Evolutionary conservation across 2,797 vertebrate species (phyloP).

Genomic region (Novumbra hubbsi): DNA sequence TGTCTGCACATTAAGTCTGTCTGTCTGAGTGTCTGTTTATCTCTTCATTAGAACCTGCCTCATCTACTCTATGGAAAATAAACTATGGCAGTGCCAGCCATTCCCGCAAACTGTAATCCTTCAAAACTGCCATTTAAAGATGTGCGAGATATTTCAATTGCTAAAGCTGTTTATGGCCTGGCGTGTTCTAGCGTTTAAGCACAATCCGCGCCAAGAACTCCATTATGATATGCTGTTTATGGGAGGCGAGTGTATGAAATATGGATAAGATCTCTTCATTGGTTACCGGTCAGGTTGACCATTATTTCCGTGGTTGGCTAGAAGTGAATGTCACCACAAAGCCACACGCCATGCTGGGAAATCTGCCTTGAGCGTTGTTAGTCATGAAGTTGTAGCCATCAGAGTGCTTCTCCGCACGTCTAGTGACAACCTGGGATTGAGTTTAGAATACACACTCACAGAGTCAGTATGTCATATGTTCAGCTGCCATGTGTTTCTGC

Average conservation of each 20-base stretch:
- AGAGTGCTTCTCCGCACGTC: conserved; percentile 4
- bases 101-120: not conserved
- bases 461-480: conserved; percentile 45
- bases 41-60: not conserved
- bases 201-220: not conserved
- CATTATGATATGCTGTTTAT: not conserved
- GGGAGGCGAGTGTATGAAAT: not conserved
- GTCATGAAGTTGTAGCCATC: not conserved
- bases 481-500: not conserved
- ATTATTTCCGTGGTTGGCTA: not conserved
- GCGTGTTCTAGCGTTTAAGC: not conserved
- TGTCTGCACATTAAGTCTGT: not conserved
- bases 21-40: not conserved
- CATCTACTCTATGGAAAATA: conserved; percentile 8
- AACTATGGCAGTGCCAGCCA: not conserved
- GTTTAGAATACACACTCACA: conserved; percentile 11
- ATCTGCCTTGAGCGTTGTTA: not conserved
- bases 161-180: not conserved
- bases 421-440: conserved; percentile 35
- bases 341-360: not conserved
- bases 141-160: conserved; percentile 1
- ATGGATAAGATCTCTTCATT: not conserved
- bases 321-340: not conserved
- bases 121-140: conserved; percentile 3
- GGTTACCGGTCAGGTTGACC: not conserved